Base-by-base conservation (phyloP, 1,140 invertebrate species). In the Palaemon carinicauda region DNA sequence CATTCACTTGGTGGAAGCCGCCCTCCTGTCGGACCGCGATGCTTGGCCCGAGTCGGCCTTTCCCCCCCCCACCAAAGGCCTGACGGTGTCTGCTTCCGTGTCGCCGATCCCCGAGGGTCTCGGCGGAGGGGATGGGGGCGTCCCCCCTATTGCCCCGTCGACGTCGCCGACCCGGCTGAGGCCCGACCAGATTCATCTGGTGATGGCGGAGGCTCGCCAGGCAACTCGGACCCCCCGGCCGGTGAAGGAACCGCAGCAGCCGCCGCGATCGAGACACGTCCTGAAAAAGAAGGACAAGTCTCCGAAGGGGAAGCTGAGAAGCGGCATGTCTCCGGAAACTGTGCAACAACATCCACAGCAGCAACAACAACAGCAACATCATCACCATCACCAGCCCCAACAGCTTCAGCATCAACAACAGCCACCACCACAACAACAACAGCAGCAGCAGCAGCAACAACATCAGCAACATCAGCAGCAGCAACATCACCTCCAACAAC, bases 341-440 rank as follows among this genome's bases (percentile, higher is more conserved):
- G 12, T 79, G 7, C 77, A 82, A 9, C 92, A 93, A 14, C 90
- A 93, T 79, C 93, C 94, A 90, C 89, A 94, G 17, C 92, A 93
- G 80, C 88, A 52, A 21, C 88, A 85, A 5, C 82, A 60, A 3
- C 87, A 88, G 27, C 41, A 56, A 1, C 56, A 50, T 15, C 74
- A n/a, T 19, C 77, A 50, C 29, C 74, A 65, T 17, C 75, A 24
- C 21, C 56, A 24, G 53, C 80, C 78, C 27, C 77, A 77, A n/a
- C 77, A 86, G 82, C 84, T 17, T 10, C 65, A 56, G 56, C 84
- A 82, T 19, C 82, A 77, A 51, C 82, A 75, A 51, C 82, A 75
- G 19, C 82, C 41, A 3, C 82, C 77, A 19, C 71, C 27, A 1
- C 69, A 84, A 29, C 82, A 84, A 31, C 71, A 50, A 10, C 31